Conservation (phyloP, 2,797 vertebrate genomes). For the Orestias chungarensis region DNA sequence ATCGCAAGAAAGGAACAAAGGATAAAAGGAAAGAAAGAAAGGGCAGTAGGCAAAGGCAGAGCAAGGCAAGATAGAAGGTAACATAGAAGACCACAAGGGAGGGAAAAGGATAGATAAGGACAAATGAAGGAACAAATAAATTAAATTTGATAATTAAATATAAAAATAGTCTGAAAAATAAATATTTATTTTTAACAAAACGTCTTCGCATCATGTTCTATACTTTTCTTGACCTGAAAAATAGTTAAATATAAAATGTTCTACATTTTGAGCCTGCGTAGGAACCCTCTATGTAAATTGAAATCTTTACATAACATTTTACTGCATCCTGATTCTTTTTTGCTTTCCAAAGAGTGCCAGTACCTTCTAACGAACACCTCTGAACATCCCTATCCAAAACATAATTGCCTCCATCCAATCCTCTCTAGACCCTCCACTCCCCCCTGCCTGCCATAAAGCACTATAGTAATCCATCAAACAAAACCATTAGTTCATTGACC, state of each 20-base stretch:
- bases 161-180: background rate
- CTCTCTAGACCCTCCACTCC: constrained; percentile 41
- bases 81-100: background rate
- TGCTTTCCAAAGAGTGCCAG: constrained; percentile 41
- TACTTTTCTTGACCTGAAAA: background rate
- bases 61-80: background rate
- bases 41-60: too few relatives aligned
- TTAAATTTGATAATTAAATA: background rate
- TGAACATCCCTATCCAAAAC: constrained; percentile 52
- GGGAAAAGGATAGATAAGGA: background rate
- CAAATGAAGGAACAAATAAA: background rate
- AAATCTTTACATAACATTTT: constrained; percentile 14
- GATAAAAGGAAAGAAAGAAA: too few relatives aligned
- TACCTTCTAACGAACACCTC: constrained; percentile 38
- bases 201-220: background rate
- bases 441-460: constrained; percentile 54
- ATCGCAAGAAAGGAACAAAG: too few relatives aligned
- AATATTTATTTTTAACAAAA: background rate
- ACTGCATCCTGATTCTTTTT: constrained; percentile 24
- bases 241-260: background rate
- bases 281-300: constrained; percentile 1
- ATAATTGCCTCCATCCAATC: constrained; percentile 64
- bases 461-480: constrained; percentile 68
- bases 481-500: constrained; percentile 69
- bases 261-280: background rate